Evolutionary conservation across 1,140 invertebrate genomes (phyloP).

Genomic region (Drosophila kanapiae): DNA sequence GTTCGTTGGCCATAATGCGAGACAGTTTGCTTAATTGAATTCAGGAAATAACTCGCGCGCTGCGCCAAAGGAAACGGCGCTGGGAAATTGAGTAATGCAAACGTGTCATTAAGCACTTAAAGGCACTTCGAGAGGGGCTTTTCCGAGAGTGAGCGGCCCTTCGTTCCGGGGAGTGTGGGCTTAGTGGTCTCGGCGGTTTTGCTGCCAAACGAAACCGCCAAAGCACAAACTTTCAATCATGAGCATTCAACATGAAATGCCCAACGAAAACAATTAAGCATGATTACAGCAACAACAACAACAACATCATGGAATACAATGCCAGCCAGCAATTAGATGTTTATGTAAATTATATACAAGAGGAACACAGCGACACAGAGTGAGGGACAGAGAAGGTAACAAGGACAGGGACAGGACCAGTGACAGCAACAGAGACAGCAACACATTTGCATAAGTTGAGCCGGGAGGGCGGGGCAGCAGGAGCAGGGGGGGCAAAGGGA

Average conservation of each 20-base stretch:
- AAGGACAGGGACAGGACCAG: slow-evolving; percentile 22
- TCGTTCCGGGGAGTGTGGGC: slow-evolving; percentile 17
- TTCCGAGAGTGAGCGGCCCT: slow-evolving; percentile 7
- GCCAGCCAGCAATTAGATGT: slow-evolving; percentile 78
- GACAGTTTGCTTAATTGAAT: slow-evolving; percentile 76
- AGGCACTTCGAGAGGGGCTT: slow-evolving; percentile 50
- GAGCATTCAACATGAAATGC: slow-evolving; percentile 73
- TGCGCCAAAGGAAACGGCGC: slow-evolving; percentile 27
- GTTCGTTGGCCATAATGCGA: slow-evolving; percentile 46
- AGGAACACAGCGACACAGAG: background rate
- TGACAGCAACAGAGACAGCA: slow-evolving; percentile 17
- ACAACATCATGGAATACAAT: slow-evolving; percentile 36
- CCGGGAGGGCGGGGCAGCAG: background rate
- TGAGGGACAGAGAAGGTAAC: background rate
- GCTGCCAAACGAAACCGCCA: slow-evolving; percentile 58
- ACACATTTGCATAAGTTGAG: slow-evolving; percentile 71
- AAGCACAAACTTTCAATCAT: slow-evolving; percentile 82
- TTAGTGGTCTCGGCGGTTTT: slow-evolving; percentile 59
- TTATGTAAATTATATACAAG: slow-evolving; percentile 79
- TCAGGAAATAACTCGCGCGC: slow-evolving; percentile 62
- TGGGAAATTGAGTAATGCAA: slow-evolving; percentile 73
- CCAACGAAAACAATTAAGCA: slow-evolving; percentile 80
- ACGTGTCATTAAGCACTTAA: slow-evolving; percentile 81
- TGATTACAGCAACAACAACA: slow-evolving; percentile 68
- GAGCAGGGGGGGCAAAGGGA: background rate